Base-by-base conservation (phyloP, 2,113 vertebrate species). In the Pica pica region DNA sequence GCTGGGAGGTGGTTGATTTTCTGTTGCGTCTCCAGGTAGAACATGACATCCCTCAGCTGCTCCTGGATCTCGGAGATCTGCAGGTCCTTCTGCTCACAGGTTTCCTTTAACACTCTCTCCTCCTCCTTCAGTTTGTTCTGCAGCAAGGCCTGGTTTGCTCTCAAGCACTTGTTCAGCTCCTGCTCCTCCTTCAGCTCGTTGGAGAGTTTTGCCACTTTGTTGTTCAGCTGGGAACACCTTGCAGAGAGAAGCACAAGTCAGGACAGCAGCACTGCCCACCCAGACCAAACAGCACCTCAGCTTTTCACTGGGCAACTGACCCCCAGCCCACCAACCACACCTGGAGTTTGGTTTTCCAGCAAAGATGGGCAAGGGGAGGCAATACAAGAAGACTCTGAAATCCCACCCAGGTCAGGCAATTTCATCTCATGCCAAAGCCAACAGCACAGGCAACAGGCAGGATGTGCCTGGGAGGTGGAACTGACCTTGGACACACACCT, bases 1-100 rank as follows among this genome's bases (percentile, higher is more conserved):
- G 98, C 98, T 0, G 99, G 98, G 77, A 99, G 98, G 85, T 99
- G 98, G 68, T 98, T 98, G 97, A 99, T 99, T 92, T 99, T 98
- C 98, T 99, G 98, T 96, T 99, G 99, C 0, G 99, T 97, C 91
- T 99, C 99, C 97, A 99, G 96, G 96, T 99, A 99, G 97, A 99
- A 99, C 99, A 99, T 99, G 96, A 99, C 98, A 28, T 99, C 99
- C 2, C 99, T 98, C 88, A 99, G 97, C 98, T 99, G 99, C 95
- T 99, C 99, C 98, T 99, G 99, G 84, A 99, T 98, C 95, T 99
- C 99, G 0, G 98, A 95, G 80, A 99, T 99, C 83, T 98, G 97
- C 57, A 94, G 90, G 67, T 99, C 99, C 84, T 99, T 99, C 78
- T 97, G 98, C 22, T 99, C 98, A 0, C 98, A 98, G 7, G 94